Evolutionary conservation across 2,113 vertebrate genomes (phyloP).

Genomic region (Papio anubis): DNA sequence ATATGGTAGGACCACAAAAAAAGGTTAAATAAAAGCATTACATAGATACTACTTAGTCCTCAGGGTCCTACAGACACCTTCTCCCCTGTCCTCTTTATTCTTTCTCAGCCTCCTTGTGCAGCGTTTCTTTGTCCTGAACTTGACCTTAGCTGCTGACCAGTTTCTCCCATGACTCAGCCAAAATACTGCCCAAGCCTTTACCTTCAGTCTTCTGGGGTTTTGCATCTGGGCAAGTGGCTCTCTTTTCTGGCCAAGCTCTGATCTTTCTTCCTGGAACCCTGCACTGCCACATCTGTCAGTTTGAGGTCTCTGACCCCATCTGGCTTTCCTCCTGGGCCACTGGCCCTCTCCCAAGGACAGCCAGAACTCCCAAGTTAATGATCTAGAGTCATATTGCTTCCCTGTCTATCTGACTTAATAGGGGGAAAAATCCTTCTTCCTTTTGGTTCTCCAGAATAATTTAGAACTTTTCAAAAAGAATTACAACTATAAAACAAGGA

Average conservation of each 20-base stretch:
- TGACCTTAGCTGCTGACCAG: conserved; percentile 61
- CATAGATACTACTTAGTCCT: neutral
- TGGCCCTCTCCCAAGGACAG: conserved; percentile 75
- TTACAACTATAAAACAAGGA: conserved; percentile 33
- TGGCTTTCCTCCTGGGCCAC: conserved; percentile 68
- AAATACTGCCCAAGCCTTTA: conserved; percentile 60
- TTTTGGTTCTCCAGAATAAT: conserved; percentile 52
- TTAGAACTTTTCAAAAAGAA: conserved; percentile 53
- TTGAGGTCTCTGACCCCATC: conserved; percentile 76
- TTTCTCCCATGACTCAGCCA: conserved; percentile 73
- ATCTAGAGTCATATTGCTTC: conserved; percentile 63
- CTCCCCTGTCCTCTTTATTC: neutral
- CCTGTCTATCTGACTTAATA: conserved; percentile 59
- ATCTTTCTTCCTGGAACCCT: conserved; percentile 76
- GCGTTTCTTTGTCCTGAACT: conserved; percentile 56
- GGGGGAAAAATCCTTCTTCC: conserved; percentile 42
- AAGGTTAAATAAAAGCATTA: neutral
- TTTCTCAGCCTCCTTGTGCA: conserved; percentile 10
- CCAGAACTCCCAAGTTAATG: conserved; percentile 68
- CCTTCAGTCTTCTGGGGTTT: conserved; percentile 70
- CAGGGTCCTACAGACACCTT: neutral
- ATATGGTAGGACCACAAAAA: neutral
- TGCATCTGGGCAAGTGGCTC: conserved; percentile 70
- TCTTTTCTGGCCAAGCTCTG: conserved; percentile 66
- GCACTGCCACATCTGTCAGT: conserved; percentile 77